These are phyloP conservation scores for Podotricha telesiphe DNA, from an alignment of 2,888 invertebrate species.

Conservation along the genomic window DNA sequence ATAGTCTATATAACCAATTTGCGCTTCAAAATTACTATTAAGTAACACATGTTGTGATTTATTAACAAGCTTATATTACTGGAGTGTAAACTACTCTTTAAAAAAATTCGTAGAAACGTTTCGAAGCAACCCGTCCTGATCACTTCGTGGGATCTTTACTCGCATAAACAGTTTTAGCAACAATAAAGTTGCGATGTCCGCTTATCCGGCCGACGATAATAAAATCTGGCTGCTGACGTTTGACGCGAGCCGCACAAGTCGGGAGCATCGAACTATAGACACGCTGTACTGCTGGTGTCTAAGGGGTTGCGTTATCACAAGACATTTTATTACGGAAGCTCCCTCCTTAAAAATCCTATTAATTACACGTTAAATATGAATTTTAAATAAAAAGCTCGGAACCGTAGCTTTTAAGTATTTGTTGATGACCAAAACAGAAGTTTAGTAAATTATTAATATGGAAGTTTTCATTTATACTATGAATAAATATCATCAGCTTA, in stretches of 20 bases:
- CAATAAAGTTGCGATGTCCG: constrained; percentile 39
- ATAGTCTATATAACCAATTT: no score
- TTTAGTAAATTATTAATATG: background rate
- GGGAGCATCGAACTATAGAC: constrained; percentile 40
- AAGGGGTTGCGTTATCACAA: constrained; percentile 7
- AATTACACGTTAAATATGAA: background rate
- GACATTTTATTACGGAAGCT: constrained; percentile 19
- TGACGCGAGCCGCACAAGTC: constrained; percentile 35
- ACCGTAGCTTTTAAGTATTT: background rate
- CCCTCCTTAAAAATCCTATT: constrained; percentile 2
- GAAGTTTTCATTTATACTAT: background rate
- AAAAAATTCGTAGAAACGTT: constrained; percentile 35
- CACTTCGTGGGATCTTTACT: constrained; percentile 39
- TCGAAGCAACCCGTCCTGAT: constrained; percentile 36
- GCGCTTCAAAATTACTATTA: background rate
- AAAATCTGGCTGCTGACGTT: constrained; percentile 35
- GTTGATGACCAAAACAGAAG: background rate
- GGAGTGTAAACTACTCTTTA: constrained; percentile 17
- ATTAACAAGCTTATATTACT: constrained; percentile 15
- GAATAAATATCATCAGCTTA: no score
- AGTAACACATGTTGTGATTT: constrained; percentile 8
- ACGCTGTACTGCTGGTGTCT: background rate
- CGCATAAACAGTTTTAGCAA: constrained; percentile 41
- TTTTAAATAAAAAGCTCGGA: background rate
- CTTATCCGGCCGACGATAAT: constrained; percentile 42